Conservation (phyloP, 2,797 vertebrate genomes). For the Lacerta viridis region DNA sequence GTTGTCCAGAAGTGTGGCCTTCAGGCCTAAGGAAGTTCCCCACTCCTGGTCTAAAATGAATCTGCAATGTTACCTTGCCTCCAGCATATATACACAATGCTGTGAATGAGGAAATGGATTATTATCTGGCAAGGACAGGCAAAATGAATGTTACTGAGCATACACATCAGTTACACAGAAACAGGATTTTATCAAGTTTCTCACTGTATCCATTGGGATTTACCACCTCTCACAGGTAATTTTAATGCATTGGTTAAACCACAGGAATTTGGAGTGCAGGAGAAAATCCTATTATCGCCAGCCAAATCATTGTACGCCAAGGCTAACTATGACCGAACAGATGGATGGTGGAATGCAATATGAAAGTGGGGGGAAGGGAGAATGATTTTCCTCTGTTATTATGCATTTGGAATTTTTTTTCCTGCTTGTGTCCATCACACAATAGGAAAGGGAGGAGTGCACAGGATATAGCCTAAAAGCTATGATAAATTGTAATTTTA, state of each 20-base stretch:
- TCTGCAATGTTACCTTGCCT: neutral
- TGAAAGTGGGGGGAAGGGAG: conserved; percentile 35
- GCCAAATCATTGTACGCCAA: neutral
- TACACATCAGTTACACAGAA: neutral
- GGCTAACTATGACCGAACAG: neutral
- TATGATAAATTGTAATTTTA: conserved; percentile 62
- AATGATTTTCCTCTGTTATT: conserved; percentile 63
- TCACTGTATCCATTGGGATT: neutral
- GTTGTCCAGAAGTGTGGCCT: no score
- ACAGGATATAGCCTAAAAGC: conserved; percentile 69
- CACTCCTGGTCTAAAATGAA: neutral
- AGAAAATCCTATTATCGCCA: neutral
- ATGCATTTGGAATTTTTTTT: conserved; percentile 59
- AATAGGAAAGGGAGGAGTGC: conserved; percentile 75
- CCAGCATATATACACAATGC: neutral
- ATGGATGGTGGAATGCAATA: conserved; percentile 48
- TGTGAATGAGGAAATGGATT: neutral
- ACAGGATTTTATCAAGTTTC: neutral
- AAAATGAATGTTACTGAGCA: neutral
- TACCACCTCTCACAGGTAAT: no score
- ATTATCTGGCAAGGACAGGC: neutral
- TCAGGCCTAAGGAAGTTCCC: no score
- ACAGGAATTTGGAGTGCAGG: neutral
- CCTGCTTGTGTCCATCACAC: conserved; percentile 62
- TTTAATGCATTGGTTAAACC: neutral